Base-by-base conservation (phyloP, 2,888 invertebrate genomes). In the Zaprionus bogoriensis region DNA sequence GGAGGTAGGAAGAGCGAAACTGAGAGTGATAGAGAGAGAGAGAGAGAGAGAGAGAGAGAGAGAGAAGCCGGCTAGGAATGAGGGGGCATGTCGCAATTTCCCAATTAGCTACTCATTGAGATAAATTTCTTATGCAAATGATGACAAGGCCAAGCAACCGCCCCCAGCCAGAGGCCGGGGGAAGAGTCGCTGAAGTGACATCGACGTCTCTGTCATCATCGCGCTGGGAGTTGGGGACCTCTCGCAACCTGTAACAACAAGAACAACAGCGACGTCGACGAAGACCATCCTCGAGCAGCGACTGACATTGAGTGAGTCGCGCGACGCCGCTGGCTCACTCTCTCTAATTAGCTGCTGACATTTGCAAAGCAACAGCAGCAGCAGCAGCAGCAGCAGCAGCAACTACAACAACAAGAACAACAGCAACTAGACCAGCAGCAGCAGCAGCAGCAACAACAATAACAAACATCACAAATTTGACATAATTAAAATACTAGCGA, bases 61-160 rank as follows among this genome's bases (percentile, higher is more conserved):
- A 6, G 1, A 10, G 28, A 7, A 1, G 10, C 38, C n/a, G n/a
- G n/a, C n/a, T n/a, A n/a, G 17, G 17, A 6, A 10, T 14, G 14
- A 36, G 44, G 38, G 32, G 61, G 72, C 67, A 72, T 70, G 74
- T 83, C 81, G 74, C 87, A 74, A 84, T 87, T 82, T 82, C 77
- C 87, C 82, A 82, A 82, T 82, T 82, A 87, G 82, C 88, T 77
- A 74, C 82, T 82, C 85, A 82, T 82, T 87, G 84, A 84, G 87
- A 84, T 84, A 87, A 87, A 87, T 82, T 82, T 87, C 82, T 82
- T 87, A 87, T 87, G 82, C 88, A 82, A 82, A 82, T 87, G 81
- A 87, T 80, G 87, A 76, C 81, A 81, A 87, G 88, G 88, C 88
- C 81, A 86, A 66, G 62, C 58, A 54, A 51, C 38, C 66, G 63